phyloP scores from a whole-genome alignment of 2,888 invertebrate species.

The Apoda limacodes region DNA sequence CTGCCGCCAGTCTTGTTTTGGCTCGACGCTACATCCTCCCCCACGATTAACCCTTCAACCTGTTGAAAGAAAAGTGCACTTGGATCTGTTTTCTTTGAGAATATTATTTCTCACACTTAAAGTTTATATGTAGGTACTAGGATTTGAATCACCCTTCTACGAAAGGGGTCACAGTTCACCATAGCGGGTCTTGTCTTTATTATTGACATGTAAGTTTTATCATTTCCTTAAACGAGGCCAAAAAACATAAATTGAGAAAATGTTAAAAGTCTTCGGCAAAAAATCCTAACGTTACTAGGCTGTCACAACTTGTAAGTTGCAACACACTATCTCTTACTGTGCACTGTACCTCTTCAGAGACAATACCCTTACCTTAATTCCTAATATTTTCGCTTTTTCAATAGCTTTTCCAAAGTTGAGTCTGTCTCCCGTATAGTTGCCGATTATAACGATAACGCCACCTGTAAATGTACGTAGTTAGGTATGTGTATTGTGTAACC shows the following conservation, averaged over 20 bases:
- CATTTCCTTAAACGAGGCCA: no score
- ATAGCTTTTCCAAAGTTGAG: conserved; percentile 86
- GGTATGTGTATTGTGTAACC: not conserved
- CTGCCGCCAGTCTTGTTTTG: conserved; percentile 70
- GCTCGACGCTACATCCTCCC: conserved; percentile 76
- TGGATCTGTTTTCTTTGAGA: conserved; percentile 1
- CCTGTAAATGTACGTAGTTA: conserved; percentile 47
- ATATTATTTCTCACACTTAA: not conserved
- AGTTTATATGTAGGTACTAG: no score
- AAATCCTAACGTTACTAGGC: no score
- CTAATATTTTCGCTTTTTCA: conserved; percentile 75
- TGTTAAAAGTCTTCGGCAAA: no score
- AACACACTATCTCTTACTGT: no score
- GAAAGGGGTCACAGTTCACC: no score
- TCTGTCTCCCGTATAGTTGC: conserved; percentile 83
- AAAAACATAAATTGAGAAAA: no score
- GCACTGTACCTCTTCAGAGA: no score
- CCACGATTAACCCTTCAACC: conserved; percentile 72
- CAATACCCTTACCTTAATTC: conserved; percentile 65
- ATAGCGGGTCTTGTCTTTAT: no score
- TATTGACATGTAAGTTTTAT: no score
- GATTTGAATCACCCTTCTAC: no score
- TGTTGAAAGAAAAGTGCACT: conserved; percentile 18
- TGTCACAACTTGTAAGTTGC: no score
- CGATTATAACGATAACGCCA: conserved; percentile 79